Base-by-base conservation (phyloP, 1,140 invertebrate genomes). In the Whitmania pigra region DNA sequence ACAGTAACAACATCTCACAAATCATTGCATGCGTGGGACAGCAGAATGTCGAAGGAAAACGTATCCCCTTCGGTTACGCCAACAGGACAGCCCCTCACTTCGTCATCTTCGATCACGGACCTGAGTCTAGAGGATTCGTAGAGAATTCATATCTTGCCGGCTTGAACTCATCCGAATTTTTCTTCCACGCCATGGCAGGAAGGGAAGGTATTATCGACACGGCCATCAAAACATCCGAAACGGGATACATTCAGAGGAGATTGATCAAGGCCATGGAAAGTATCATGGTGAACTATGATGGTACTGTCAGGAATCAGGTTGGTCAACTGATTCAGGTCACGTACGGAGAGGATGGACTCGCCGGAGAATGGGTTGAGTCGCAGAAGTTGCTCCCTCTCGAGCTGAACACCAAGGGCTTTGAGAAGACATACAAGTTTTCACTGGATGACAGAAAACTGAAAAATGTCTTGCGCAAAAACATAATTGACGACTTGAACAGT, bases 201-300 rank as follows among this genome's bases (percentile, higher is more conserved):
- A 88, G 97, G 82, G 97, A 99, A 86, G 97, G 97, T 91, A 88
- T 99, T 74, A 99, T 99, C 82, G 97, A 99, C 94, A 99, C 97
- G 75, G 97, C 97, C 82, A 96, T 99, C 27, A 99, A 99, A 84
- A 99, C 97, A 76, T 96, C 97, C 63, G 97, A 99, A 88, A 99
- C 96, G 77, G 94, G 89, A 78, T 99, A 99, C 80, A 99, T 99
- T 80, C 97, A 99, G 82, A 89, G 97, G 83, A 92, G 97, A 87
- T 84, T 99, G 43, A 99, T 99, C 82, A 99, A 99, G 84, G 97
- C 97, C 88, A 99, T 99, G 97, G 97, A 99, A 85, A 94, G 92
- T 79, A 94, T 98, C 49, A 99, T 99, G 96, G 93, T 99, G 6
- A 92, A 82, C 73, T 83, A 83, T 74, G 82, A 83, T 72, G 80